Base-by-base conservation (phyloP, 2,888 invertebrate genomes). In the Drosophila formosana region DNA sequence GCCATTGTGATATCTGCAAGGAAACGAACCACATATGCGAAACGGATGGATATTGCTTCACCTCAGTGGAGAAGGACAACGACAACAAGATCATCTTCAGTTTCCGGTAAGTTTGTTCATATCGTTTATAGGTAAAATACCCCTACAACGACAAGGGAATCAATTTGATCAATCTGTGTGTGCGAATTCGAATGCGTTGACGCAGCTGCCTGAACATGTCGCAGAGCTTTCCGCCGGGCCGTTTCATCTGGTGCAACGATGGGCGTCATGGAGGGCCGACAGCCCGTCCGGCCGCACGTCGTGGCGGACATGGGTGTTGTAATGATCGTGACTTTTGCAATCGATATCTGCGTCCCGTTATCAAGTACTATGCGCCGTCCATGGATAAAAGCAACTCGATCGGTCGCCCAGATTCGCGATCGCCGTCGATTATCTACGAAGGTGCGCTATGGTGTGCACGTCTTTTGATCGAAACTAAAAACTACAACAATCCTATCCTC, bases 1-100 rank as follows among this genome's bases (percentile, higher is more conserved):
- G 98, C 92, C 96, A 96, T 93, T 98, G 97, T 93, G 96, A 96
- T 90, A 95, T 96, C 88, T 96, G 96, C 89, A 93, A 93, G 75
- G 95, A 95, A 11, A 94, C 94, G 57, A 97, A 97, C 91, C 93
- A 95, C 90, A 96, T 97, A 34, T 98, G 98, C 93, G 95, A 95
- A 92, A 98, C 98, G 4, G 97, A 97, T 93, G 98, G 98, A 46
- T 96, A 95, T 91, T 98, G 98, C 92, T 97, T 96, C 89, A 96
- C 97, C 3, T 96, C 97, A 62, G 95, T 96, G 71, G 95, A 94
- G 58, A 91, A 90, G 77, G 88, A 86, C 50, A 53, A 51, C 9
- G 79, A 82, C 28, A 78, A 69, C 66, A 77, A 80, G 49, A 86
- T 90, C 52, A 87, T 94, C 79, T 95, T 95, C 91, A 95, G 95